phyloP scores from a whole-genome alignment of 2,113 vertebrate genomes.

The Taxidea taxus region DNA sequence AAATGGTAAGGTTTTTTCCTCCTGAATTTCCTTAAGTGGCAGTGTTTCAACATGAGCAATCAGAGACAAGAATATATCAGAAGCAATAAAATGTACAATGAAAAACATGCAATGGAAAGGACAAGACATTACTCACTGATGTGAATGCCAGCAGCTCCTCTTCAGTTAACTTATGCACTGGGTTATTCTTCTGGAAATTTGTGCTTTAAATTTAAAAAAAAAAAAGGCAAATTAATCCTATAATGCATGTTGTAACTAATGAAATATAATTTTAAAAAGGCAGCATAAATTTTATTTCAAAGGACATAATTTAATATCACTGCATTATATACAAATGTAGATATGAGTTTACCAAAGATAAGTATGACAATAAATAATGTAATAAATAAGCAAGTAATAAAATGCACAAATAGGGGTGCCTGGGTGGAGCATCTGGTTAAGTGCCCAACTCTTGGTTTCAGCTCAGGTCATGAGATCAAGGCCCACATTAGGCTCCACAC shows the following conservation, averaged over 20 bases:
- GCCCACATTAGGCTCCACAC: neutral
- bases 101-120: neutral
- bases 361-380: neutral
- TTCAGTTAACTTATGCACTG: constrained; percentile 93
- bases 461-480: neutral
- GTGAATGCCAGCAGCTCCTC: constrained; percentile 95
- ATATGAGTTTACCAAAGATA: constrained; percentile 12
- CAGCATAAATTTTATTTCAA: neutral
- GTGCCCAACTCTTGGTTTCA: neutral
- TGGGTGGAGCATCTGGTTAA: neutral
- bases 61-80: neutral
- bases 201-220: constrained; percentile 82
- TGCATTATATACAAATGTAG: neutral
- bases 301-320: neutral
- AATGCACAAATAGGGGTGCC: neutral
- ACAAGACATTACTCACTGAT: constrained; percentile 86
- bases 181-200: constrained; percentile 96
- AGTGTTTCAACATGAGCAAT: constrained; percentile 19
- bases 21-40: neutral
- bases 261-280: constrained; percentile 23
- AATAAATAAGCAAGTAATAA: neutral
- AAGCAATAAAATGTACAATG: constrained; percentile 21
- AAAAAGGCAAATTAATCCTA: constrained; percentile 4
- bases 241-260: neutral
- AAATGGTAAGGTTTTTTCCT: neutral